Percentiles rank a stretch among this genome's conserved stretches.
Evolutionary conservation across 2,888 invertebrate genomes (phyloP).

Genomic region (Hemicrepidius hirtus): DNA sequence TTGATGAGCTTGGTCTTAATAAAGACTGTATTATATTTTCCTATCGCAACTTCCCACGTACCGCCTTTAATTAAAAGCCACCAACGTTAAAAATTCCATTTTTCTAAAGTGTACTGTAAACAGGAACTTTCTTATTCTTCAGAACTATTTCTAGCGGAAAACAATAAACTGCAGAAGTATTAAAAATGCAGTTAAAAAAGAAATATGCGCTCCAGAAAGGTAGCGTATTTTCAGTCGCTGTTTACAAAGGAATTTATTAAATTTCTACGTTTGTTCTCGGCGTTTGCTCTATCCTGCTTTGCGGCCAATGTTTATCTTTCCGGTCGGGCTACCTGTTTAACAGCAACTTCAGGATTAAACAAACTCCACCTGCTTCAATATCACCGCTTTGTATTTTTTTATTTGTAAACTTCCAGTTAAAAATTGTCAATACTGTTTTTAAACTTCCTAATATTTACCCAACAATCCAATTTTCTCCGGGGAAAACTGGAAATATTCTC

Average conservation of each 20-base stretch:
- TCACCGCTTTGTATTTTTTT: constrained; percentile 42
- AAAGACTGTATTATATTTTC: constrained; percentile 28
- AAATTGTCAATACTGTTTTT: constrained; percentile 37
- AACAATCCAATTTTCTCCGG: constrained; percentile 32
- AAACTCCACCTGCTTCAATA: constrained; percentile 49
- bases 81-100: constrained; percentile 35
- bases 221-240: constrained; percentile 58
- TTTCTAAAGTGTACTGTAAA: constrained; percentile 29
- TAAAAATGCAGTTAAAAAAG: constrained; percentile 55
- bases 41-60: constrained; percentile 23
- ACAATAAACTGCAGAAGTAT: constrained; percentile 40
- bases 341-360: constrained; percentile 52
- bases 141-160: constrained; percentile 28
- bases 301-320: constrained; percentile 59
- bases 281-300: constrained; percentile 59
- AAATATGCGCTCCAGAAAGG: constrained; percentile 48
- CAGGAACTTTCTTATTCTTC: constrained; percentile 29
- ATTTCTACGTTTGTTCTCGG: constrained; percentile 60
- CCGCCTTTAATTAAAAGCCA: constrained; percentile 38
- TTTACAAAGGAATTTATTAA: constrained; percentile 62
- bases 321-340: constrained; percentile 56
- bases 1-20: constrained; percentile 30
- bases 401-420: constrained; percentile 27
- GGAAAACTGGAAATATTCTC: constrained; percentile 8
- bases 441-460: constrained; percentile 22